Evolutionary conservation across 2,113 vertebrate genomes (phyloP).

Genomic region (Nyctibius bracteatus): DNA sequence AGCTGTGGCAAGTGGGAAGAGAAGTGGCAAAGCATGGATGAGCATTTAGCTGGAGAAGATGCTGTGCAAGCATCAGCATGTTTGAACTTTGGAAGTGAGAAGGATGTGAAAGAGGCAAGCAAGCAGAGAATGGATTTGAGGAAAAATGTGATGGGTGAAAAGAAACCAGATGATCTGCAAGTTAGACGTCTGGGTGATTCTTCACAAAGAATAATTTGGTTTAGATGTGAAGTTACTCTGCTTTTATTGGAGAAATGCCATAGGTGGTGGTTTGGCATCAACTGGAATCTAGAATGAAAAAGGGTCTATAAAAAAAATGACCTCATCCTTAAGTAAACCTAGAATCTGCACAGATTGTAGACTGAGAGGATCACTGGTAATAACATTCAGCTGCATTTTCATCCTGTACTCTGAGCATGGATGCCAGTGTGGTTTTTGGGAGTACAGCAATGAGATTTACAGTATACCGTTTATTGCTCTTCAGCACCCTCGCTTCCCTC

Average conservation of each 20-base stretch:
- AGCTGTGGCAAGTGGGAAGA: constrained; percentile 11
- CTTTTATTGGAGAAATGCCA: neutral
- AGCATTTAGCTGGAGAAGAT: neutral
- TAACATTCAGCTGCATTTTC: neutral
- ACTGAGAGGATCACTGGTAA: neutral
- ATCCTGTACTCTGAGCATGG: neutral
- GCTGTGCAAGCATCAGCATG: neutral
- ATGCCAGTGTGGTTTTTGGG: neutral
- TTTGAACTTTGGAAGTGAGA: constrained; percentile 8
- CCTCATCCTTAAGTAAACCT: neutral
- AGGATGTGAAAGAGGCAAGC: neutral
- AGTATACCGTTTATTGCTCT: neutral
- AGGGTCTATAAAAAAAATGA: neutral
- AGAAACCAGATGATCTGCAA: neutral
- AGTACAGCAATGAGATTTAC: neutral
- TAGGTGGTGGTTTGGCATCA: neutral
- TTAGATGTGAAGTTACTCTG: neutral
- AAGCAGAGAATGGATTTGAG: neutral
- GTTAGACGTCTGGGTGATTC: neutral
- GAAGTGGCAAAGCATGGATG: neutral
- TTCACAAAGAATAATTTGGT: neutral
- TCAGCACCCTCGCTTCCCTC: neutral
- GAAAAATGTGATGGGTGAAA: neutral
- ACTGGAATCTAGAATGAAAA: neutral
- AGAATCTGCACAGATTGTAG: neutral